Conservation (phyloP, 2,888 invertebrate genomes). For the Caenorhabditis uteleia region DNA sequence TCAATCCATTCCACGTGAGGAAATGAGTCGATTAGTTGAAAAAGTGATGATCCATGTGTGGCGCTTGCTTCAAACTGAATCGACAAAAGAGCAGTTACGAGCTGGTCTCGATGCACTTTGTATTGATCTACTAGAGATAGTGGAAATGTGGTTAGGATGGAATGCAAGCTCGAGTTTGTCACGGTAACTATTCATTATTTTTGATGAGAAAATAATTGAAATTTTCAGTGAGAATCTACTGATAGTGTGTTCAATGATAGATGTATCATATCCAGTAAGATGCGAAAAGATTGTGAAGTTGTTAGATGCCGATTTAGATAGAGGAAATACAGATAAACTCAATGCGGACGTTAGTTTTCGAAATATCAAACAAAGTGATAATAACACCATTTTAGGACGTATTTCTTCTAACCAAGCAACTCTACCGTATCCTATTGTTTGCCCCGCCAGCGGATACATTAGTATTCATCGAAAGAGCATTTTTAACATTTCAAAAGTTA, state of each 20-base stretch:
- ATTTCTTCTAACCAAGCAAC: too few species aligned
- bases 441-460: conserved; percentile 48
- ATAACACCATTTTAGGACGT: too few species aligned
- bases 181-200: not conserved
- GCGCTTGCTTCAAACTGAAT: conserved; percentile 46
- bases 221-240: conserved; percentile 15
- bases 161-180: conserved; percentile 7
- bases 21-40: conserved; percentile 37
- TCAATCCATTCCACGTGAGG: conserved; percentile 14
- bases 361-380: conserved; percentile 54
- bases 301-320: conserved; percentile 23
- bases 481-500: conserved; percentile 23
- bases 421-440: conserved; percentile 62
- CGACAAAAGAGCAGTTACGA: conserved; percentile 45
- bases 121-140: conserved; percentile 60
- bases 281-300: conserved; percentile 34
- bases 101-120: conserved; percentile 60
- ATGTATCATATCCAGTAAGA: conserved; percentile 29
- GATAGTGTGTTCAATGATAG: conserved; percentile 28
- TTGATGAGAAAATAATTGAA: not conserved
- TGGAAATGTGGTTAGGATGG: conserved; percentile 58
- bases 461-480: conserved; percentile 44
- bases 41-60: conserved; percentile 58
- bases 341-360: conserved; percentile 48
- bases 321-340: conserved; percentile 15